Evolutionary conservation across 1,140 invertebrate species (phyloP), one percentile per base, ranked within the genome.

Genomic region (Cherax destructor): DNA sequence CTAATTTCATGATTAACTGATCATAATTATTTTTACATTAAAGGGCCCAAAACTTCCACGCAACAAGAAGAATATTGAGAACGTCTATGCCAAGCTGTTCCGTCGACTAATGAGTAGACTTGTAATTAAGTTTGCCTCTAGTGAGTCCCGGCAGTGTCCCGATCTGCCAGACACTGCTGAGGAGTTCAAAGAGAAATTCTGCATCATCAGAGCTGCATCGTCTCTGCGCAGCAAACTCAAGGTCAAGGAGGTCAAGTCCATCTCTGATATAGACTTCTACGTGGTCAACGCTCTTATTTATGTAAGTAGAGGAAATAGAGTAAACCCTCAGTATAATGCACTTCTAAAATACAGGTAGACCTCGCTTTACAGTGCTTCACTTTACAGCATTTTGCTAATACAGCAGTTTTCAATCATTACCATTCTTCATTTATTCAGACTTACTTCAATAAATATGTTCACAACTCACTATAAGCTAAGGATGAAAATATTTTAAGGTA

Each of bases 211-310:
- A 59, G 91, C 93, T 18, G 69, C 86, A 21, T 86, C 76, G 18
- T 90, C 83, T 47, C 83, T 91, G 1, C 78, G 79, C 18, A 84
- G 49, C 72, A 86, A 90, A 16, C 83, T 88, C 30, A 83, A 78
- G 41, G 93, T 94, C 86, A 56, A 91, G 47, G 94, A 94, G 74
- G 93, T 94, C 4, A 93, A 94, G 47, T 94, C 94, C 91, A 88
- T 93, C 61, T 92, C 93, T 4, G 95, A 95, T 81, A 94, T 95
- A 72, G 92, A 94, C 76, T 93, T 92, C 80, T 86, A 92, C 65
- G 94, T 94, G 59, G 93, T 95, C 3, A 93, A 94, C 74, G 93
- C 93, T 30, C 92, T 94, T 7, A 94, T 95, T 61, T 92, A 87
- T 87, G 91, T 92, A 78, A 92, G 91, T 92, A 56, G 9, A 6